These are phyloP conservation scores for Enhydra lutris DNA, from an alignment of 2,113 vertebrate genomes.

Conservation along the genomic window DNA sequence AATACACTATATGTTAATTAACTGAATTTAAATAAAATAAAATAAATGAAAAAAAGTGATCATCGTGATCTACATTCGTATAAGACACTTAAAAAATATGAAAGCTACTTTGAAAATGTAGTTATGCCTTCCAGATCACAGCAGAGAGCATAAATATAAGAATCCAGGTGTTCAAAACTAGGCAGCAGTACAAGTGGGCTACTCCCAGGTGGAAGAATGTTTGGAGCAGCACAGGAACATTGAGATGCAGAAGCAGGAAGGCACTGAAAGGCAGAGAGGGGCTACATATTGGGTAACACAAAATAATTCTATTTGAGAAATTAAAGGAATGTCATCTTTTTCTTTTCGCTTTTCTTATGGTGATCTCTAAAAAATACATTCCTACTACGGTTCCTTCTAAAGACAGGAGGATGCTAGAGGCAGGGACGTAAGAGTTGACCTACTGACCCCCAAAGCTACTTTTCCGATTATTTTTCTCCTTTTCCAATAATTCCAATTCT, in stretches of 20 bases:
- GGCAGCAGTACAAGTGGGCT: neutral
- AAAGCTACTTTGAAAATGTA: neutral
- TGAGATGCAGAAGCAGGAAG: neutral
- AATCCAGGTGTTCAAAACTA: neutral
- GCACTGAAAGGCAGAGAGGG: neutral
- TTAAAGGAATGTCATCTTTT: neutral
- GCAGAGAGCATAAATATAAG: neutral
- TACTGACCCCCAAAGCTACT: neutral
- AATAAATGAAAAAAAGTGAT: neutral
- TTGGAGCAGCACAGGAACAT: neutral
- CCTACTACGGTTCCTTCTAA: neutral
- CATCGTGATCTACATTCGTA: neutral
- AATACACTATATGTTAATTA: neutral
- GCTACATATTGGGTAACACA: neutral
- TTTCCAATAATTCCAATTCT: neutral
- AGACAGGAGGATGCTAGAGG: neutral
- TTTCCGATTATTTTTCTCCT: neutral
- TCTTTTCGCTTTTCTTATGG: neutral
- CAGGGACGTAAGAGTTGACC: neutral
- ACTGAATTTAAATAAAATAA: neutral
- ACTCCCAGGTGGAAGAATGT: neutral
- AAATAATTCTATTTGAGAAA: neutral
- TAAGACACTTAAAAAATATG: neutral
- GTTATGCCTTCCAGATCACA: neutral
- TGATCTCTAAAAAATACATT: neutral